Percentiles rank a stretch among this genome's conserved stretches.
Conservation (phyloP, 2,797 vertebrate genomes). For the Hapalemur alaotrensis region DNA sequence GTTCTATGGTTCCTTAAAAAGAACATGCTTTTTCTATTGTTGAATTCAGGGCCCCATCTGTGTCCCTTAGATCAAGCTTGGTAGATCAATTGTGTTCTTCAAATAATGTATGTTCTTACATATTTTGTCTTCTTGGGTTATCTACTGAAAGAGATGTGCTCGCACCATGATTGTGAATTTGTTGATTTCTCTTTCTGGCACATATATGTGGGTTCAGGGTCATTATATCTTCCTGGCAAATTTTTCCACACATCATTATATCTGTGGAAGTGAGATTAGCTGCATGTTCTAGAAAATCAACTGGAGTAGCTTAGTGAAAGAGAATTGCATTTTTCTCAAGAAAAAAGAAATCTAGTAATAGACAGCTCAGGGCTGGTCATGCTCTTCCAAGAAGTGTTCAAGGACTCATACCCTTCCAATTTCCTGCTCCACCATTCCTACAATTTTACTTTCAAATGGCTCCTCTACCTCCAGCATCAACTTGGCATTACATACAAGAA, state of each 20-base stretch:
- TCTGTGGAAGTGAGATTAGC: neutral
- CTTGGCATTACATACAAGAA: neutral
- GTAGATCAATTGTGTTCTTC: neutral
- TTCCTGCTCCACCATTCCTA: neutral
- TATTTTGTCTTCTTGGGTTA: neutral
- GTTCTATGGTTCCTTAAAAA: neutral
- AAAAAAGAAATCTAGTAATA: conserved; percentile 34
- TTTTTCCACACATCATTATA: neutral
- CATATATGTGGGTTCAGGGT: neutral
- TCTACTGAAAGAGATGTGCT: neutral
- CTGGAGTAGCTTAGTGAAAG: neutral
- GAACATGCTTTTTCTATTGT: neutral
- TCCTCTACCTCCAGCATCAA: neutral
- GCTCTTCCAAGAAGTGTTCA: neutral
- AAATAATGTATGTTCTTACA: neutral
- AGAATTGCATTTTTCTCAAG: neutral
- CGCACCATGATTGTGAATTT: neutral
- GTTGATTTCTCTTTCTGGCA: neutral
- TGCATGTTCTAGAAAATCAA: neutral
- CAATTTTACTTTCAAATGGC: neutral
- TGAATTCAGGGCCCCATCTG: neutral
- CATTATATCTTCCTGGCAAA: neutral
- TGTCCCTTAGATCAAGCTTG: neutral
- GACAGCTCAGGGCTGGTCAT: neutral
- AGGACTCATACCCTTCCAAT: neutral